Base-by-base conservation (phyloP, 2,797 vertebrate species). In the Periophthalmus magnuspinnatus region DNA sequence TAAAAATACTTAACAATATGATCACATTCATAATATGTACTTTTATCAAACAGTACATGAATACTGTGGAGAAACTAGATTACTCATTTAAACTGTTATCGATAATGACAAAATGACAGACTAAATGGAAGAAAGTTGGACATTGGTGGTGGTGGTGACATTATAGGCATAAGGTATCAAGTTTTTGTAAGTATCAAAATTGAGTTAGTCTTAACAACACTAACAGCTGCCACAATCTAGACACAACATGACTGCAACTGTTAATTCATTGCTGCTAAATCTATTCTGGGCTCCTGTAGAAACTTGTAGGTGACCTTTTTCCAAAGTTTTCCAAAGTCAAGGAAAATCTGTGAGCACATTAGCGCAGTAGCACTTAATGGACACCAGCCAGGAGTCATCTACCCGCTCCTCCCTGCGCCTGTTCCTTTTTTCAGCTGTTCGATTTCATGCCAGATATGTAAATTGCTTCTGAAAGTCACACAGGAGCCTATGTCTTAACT, bases 371-470 rank as follows among this genome's bases (percentile, higher is more conserved):
- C 55, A 38, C 38, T 55, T 75, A 3, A 41, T 76, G 81, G 81
- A 85, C 17, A 38, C 17, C 60, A 59, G 86, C 81, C 83, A 89
- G 72, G 22, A 81, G 67, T 41, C 70, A 55, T 86, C 70, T 8
- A 82, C 69, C 76, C 32, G 4, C 60, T 75, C 33, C 63, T 54
- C 59, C 70, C 71, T 55, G 16, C 55, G 67, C 70, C 77, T 79
- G 72, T 70, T 70, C 72, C 81, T 81, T 85, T 82, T 79, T 83
- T 71, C 76, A 86, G 87, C 87, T 83, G 80, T 84, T 83, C 34
- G 68, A 86, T 88, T 84, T 79, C 68, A 82, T 72, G 80, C 74
- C 78, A 82, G 84, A 88, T 86, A 86, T 84, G 79, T 79, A 81
- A 88, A 90, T 84, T 71, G 68, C 52, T 80, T 72, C 56, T 82